phyloP scores from a whole-genome alignment of 2,888 invertebrate species.

The Macrophya alboannulata region DNA sequence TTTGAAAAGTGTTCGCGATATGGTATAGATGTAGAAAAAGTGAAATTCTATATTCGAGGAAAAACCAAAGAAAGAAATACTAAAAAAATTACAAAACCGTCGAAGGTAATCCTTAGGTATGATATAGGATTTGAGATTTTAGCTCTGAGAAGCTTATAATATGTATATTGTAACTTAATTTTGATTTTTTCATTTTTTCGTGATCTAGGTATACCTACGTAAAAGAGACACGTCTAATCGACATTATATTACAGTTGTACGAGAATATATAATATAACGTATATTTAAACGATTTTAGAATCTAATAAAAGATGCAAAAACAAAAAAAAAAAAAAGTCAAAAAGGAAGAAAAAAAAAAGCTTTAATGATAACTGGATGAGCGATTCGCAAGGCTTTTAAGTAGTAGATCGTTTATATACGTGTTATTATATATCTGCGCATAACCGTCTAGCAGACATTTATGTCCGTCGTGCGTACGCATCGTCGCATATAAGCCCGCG shows the following conservation, averaged over 20 bases:
- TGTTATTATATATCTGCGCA: constrained; percentile 14
- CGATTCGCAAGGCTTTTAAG: background rate
- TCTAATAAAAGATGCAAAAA: background rate
- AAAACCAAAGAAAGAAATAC: background rate
- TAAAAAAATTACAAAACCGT: background rate
- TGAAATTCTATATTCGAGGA: background rate
- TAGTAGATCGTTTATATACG: constrained; percentile 4
- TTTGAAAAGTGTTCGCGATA: background rate
- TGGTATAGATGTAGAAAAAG: background rate
- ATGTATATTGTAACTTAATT: too few relatives aligned
- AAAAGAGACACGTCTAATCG: background rate
- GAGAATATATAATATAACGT: background rate
- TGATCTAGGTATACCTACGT: too few relatives aligned
- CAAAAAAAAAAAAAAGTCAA: too few relatives aligned
- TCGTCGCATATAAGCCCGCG: background rate
- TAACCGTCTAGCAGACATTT: constrained; percentile 24
- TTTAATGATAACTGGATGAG: background rate
- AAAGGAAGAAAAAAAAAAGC: background rate
- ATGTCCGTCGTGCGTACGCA: constrained; percentile 20
- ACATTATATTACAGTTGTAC: background rate
- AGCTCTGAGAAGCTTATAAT: too few relatives aligned
- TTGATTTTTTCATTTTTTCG: too few relatives aligned
- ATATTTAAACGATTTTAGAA: background rate
- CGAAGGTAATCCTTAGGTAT: background rate
- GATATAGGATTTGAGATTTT: too few relatives aligned